Percentiles rank a stretch among this genome's conserved stretches.
These are phyloP conservation scores for Parnassius orleans DNA, from an alignment of 2,888 invertebrate genomes.

Conservation along the genomic window DNA sequence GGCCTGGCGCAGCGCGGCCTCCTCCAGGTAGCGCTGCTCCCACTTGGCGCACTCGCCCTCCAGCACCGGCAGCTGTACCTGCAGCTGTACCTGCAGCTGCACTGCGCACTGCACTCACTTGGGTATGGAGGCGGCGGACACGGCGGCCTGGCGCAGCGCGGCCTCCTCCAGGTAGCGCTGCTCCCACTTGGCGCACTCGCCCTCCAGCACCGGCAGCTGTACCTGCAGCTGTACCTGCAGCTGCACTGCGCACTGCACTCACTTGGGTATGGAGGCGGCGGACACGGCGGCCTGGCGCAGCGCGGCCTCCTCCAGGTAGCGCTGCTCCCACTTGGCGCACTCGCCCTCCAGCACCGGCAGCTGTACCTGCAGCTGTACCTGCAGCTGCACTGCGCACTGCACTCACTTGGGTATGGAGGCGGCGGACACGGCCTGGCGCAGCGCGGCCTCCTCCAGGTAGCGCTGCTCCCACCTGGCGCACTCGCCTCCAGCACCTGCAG, in stretches of 20 bases:
- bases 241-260: too few species aligned
- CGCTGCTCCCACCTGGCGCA: constrained; percentile 91
- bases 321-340: constrained; percentile 92
- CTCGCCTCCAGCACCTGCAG: constrained; percentile 85
- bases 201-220: constrained; percentile 83
- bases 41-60: constrained; percentile 92
- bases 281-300: too few species aligned
- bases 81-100: constrained; percentile 68
- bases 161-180: constrained; percentile 91
- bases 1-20: too few species aligned
- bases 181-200: constrained; percentile 92
- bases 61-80: constrained; percentile 70
- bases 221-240: too few species aligned
- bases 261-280: too few species aligned
- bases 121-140: constrained; percentile 88
- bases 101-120: constrained; percentile 70
- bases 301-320: too few species aligned
- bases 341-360: constrained; percentile 86
- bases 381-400: constrained; percentile 37
- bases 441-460: constrained; percentile 89
- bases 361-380: constrained; percentile 70
- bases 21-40: constrained; percentile 93
- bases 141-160: constrained; percentile 87
- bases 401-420: constrained; percentile 86
- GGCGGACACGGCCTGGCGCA: constrained; percentile 90